phyloP scores from a whole-genome alignment of 1,140 invertebrate genomes.

The Rhizoglyphus robini region DNA sequence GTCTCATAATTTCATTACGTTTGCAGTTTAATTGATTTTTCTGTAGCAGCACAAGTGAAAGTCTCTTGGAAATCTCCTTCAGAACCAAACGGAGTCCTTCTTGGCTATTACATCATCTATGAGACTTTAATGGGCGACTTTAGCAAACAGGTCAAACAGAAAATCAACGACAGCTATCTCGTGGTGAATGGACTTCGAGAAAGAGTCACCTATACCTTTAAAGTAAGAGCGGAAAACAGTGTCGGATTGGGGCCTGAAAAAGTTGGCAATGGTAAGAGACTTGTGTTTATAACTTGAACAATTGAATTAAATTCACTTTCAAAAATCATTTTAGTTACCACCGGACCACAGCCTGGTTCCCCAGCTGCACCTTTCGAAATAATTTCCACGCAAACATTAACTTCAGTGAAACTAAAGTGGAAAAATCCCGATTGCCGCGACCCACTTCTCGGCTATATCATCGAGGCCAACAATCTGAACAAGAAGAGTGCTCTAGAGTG shows the following conservation, averaged over 20 bases:
- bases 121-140: conserved; percentile 74
- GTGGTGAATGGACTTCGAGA: conserved; percentile 74
- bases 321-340: conserved; percentile 66
- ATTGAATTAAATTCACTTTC: too few species aligned
- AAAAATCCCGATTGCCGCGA: conserved; percentile 66
- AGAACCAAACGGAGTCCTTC: conserved; percentile 75
- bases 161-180: conserved; percentile 57
- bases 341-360: conserved; percentile 77
- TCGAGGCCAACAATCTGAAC: conserved; percentile 44
- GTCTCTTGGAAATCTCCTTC: conserved; percentile 81
- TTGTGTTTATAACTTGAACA: too few species aligned
- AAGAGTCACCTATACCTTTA: conserved; percentile 78
- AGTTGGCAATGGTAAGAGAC: conserved; percentile 41
- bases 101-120: conserved; percentile 83
- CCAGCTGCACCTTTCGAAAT: conserved; percentile 61
- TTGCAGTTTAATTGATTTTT: too few species aligned
- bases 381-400: conserved; percentile 56
- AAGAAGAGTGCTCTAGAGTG: conserved; percentile 43
- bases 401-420: conserved; percentile 73
- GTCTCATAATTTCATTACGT: too few species aligned
- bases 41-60: conserved; percentile 77
- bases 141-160: conserved; percentile 80
- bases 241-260: conserved; percentile 57
- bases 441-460: conserved; percentile 69
- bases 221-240: conserved; percentile 72